A percentile compares a stretch with the other conserved stretches of the same genome.
Conservation (phyloP, 1,140 invertebrate genomes). For the Dendrolimus kikuchii region DNA sequence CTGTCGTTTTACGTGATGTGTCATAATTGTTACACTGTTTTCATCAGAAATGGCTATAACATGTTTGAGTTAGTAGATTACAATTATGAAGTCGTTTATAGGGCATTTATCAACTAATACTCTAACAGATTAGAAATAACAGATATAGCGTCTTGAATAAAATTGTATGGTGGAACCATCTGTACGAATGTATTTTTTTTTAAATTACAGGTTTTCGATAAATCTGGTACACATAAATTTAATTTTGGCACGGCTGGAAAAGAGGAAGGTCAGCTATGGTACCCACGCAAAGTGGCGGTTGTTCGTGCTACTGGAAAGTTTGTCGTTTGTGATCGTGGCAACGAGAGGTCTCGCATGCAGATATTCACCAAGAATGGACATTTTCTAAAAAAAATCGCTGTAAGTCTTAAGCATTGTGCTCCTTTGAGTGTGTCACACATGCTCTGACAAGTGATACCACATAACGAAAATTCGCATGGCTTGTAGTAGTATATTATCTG, state of each 20-base stretch:
- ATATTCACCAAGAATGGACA: constrained; percentile 92
- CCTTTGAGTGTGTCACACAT: not conserved
- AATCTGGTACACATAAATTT: constrained; percentile 89
- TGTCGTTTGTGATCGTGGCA: constrained; percentile 96
- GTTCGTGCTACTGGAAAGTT: constrained; percentile 91
- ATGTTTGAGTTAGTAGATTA: too few species aligned
- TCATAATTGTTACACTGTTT: too few species aligned
- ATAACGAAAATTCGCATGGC: not conserved
- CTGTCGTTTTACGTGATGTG: too few species aligned
- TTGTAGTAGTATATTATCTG: too few species aligned
- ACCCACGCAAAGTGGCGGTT: constrained; percentile 95
- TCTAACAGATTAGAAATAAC: too few species aligned
- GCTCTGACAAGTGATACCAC: not conserved
- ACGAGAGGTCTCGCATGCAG: constrained; percentile 96
- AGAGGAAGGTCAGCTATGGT: constrained; percentile 97
- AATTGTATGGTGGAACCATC: too few species aligned
- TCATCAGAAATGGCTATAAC: too few species aligned
- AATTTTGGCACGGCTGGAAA: constrained; percentile 93
- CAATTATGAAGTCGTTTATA: too few species aligned
- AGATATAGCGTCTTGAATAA: too few species aligned
- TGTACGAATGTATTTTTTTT: not conserved
- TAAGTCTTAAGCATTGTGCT: constrained; percentile 26
- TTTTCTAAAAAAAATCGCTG: constrained; percentile 93
- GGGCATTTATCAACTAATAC: too few species aligned
- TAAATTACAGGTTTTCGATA: constrained; percentile 84